Conservation (phyloP, 1,140 invertebrate genomes). For the Bilobella aurantiaca region DNA sequence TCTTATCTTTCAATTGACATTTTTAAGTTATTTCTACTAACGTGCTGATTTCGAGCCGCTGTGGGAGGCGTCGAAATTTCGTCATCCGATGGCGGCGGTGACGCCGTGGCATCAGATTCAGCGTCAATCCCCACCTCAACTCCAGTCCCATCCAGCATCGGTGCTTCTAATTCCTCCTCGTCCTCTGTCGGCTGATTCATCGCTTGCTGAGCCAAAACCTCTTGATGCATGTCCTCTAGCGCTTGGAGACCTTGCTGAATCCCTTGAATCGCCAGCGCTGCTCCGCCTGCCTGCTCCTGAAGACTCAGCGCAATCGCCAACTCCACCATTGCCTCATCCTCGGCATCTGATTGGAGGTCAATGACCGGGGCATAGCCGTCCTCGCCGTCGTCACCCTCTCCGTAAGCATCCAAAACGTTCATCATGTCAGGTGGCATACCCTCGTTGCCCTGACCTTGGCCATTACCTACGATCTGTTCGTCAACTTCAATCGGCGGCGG, state of each 20-base stretch:
- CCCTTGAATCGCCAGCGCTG: slow-evolving; percentile 44
- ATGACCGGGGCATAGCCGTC: slow-evolving; percentile 48
- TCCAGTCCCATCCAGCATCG: slow-evolving; percentile 11
- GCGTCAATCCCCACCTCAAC: slow-evolving; percentile 52
- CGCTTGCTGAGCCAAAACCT: slow-evolving; percentile 34
- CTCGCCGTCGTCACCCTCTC: slow-evolving; percentile 42
- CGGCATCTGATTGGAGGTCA: slow-evolving; percentile 79
- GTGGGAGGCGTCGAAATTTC: slow-evolving; percentile 88
- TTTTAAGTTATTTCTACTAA: background rate
- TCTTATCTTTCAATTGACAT: background rate
- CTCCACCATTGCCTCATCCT: slow-evolving; percentile 93
- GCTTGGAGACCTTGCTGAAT: slow-evolving; percentile 44
- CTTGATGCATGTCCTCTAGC: slow-evolving; percentile 39
- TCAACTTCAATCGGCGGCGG: slow-evolving; percentile 31
- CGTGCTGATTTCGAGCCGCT: slow-evolving; percentile 49
- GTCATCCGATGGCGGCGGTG: slow-evolving; percentile 78
- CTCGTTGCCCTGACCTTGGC: slow-evolving; percentile 22
- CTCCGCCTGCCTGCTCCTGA: slow-evolving; percentile 55
- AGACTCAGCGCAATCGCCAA: slow-evolving; percentile 87
- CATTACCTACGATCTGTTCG: slow-evolving; percentile 29
- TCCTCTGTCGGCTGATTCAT: slow-evolving; percentile 32
- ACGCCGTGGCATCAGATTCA: slow-evolving; percentile 67
- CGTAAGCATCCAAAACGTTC: slow-evolving; percentile 58
- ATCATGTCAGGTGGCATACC: slow-evolving; percentile 25
- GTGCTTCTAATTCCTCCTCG: slow-evolving; percentile 16